A percentile compares a stretch with the other conserved stretches of the same genome.
Evolutionary conservation across 1,140 invertebrate genomes (phyloP).

Genomic region (Sarcophaga bullata): DNA sequence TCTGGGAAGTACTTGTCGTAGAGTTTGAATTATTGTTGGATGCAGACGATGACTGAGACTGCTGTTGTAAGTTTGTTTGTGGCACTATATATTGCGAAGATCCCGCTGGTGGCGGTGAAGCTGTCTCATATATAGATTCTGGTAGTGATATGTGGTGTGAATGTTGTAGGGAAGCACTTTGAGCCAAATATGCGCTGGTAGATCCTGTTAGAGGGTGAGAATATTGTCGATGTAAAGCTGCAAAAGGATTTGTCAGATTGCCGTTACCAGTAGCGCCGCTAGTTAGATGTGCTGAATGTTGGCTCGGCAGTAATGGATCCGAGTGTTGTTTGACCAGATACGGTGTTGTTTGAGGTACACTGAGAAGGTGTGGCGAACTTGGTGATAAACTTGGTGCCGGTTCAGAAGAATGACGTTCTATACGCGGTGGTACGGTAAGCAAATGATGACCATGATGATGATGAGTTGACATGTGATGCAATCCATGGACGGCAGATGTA

Average conservation of each 20-base stretch:
- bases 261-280: conserved; percentile 59
- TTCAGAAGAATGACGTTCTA: conserved; percentile 72
- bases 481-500: conserved; percentile 49
- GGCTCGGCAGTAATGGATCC: conserved; percentile 72
- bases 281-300: conserved; percentile 65
- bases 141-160: conserved; percentile 62
- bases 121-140: conserved; percentile 62
- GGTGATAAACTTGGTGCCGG: conserved; percentile 67
- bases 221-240: conserved; percentile 68
- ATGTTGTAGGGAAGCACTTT: conserved; percentile 56
- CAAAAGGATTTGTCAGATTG: conserved; percentile 55
- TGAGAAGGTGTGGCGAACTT: conserved; percentile 69
- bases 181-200: conserved; percentile 47
- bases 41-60: conserved; percentile 2
- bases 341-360: conserved; percentile 68
- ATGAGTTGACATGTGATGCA: conserved; percentile 45
- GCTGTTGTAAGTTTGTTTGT: conserved; percentile 45
- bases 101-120: conserved; percentile 60
- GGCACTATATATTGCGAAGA: conserved; percentile 63
- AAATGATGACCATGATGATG: conserved; percentile 58
- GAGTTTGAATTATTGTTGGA: conserved; percentile 49
- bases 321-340: conserved; percentile 75
- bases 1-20: conserved; percentile 38
- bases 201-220: conserved; percentile 64
- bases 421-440: conserved; percentile 66